Conservation (phyloP, 2,113 vertebrate genomes). For the Prinia subflava region DNA sequence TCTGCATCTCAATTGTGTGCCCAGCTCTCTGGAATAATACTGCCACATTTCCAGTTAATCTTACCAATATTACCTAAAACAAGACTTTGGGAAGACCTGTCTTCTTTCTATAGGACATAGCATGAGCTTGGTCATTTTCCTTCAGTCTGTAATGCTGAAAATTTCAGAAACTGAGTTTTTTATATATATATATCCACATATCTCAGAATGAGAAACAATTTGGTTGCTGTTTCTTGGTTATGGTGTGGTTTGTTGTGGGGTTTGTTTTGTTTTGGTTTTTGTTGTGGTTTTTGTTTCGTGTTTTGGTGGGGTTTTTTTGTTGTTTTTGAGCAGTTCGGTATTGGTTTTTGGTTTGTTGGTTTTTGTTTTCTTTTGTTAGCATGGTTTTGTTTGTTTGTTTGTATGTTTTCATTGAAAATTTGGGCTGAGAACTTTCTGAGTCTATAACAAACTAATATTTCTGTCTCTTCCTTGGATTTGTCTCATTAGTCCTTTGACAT, state of each 20-base stretch:
- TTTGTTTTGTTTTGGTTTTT: neutral
- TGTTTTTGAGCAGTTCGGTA: neutral
- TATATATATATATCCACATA: no score
- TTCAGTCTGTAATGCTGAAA: neutral
- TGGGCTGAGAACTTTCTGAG: neutral
- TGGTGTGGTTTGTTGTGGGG: neutral
- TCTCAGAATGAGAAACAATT: neutral
- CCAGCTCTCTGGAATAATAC: neutral
- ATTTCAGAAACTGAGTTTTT: neutral
- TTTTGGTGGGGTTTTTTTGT: neutral
- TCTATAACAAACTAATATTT: neutral
- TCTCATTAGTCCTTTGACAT: neutral
- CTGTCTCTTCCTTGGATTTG: neutral
- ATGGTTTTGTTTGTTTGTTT: neutral
- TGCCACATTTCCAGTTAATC: neutral
- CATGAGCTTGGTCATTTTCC: neutral
- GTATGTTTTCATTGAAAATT: neutral
- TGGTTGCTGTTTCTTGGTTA: neutral
- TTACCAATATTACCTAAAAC: neutral
- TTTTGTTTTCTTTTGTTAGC: neutral
- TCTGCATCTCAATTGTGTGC: neutral
- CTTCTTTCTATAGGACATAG: neutral
- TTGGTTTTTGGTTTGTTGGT: neutral
- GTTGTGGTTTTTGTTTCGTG: neutral
- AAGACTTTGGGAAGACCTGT: neutral